Evolutionary conservation across 2,113 vertebrate genomes (phyloP).

Genomic region (Pseudorasbora parva): DNA sequence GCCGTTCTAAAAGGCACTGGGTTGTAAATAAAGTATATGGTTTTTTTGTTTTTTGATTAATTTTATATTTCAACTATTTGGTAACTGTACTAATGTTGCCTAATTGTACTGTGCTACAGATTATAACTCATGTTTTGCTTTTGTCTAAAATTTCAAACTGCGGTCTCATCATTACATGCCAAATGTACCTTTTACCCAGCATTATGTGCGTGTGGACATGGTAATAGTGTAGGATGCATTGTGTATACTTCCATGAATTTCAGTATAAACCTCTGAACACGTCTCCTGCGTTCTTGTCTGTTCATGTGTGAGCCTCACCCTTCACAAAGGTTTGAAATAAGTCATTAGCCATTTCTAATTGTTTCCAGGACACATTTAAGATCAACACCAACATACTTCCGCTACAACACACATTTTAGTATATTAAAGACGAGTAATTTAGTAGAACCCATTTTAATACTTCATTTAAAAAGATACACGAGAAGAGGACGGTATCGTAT

Average conservation of each 20-base stretch:
- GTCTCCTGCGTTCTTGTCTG: slow-evolving; percentile 33
- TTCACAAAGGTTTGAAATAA: neutral
- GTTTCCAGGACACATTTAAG: neutral
- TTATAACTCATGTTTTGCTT: slow-evolving; percentile 71
- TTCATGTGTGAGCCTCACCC: neutral
- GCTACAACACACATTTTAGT: neutral
- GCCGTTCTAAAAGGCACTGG: slow-evolving; percentile 83
- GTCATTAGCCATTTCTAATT: neutral
- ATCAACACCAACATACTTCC: too few relatives aligned
- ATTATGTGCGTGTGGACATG: slow-evolving; percentile 87
- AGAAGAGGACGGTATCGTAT: too few relatives aligned
- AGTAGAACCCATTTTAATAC: neutral
- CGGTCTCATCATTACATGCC: slow-evolving; percentile 87
- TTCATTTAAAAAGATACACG: neutral
- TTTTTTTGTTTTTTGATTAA: slow-evolving; percentile 71
- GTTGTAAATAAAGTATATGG: slow-evolving; percentile 86
- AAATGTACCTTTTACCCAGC: slow-evolving; percentile 85
- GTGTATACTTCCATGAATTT: slow-evolving; percentile 91
- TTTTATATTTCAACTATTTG: slow-evolving; percentile 84
- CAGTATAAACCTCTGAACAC: slow-evolving; percentile 86
- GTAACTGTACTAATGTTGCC: slow-evolving; percentile 87
- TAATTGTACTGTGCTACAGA: slow-evolving; percentile 81
- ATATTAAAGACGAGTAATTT: neutral
- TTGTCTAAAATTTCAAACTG: slow-evolving; percentile 78
- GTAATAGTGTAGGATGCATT: slow-evolving; percentile 92